These are phyloP conservation scores for Poecilia latipinna DNA, from an alignment of 2,113 vertebrate genomes.

Conservation along the genomic window DNA sequence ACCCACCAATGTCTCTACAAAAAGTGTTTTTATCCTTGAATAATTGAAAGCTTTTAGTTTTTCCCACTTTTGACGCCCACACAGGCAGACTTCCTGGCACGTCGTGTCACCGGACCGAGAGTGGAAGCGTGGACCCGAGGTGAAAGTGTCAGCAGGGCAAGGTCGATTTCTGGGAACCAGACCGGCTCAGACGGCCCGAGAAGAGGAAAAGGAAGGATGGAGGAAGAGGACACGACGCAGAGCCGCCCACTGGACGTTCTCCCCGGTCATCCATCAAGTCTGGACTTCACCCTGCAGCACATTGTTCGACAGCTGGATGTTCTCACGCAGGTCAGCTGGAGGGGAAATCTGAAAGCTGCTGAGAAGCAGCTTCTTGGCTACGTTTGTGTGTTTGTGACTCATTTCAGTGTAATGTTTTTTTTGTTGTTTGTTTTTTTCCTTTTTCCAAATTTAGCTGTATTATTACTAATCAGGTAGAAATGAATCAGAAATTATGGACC, in stretches of 20 bases:
- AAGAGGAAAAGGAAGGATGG: conserved; percentile 42
- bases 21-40: conserved; percentile 3
- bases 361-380: too few species aligned
- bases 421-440: too few species aligned
- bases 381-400: too few species aligned
- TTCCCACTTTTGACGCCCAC: conserved; percentile 10
- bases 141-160: neutral
- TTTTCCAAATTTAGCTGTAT: too few species aligned
- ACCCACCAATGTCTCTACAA: too few species aligned
- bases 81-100: neutral
- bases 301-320: conserved; percentile 91
- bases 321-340: conserved; percentile 86
- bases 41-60: conserved; percentile 28
- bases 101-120: neutral
- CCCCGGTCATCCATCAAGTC: conserved; percentile 58
- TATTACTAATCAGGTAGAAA: too few species aligned
- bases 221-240: conserved; percentile 34
- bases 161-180: conserved; percentile 29
- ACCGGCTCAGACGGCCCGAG: conserved; percentile 1
- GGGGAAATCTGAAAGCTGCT: too few species aligned
- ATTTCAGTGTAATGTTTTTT: too few species aligned
- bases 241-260: conserved; percentile 57
- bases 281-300: conserved; percentile 82
- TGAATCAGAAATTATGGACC: too few species aligned
- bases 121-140: conserved; percentile 19